Conservation (phyloP, 2,888 invertebrate genomes). For the Eupithecia vulgata region DNA sequence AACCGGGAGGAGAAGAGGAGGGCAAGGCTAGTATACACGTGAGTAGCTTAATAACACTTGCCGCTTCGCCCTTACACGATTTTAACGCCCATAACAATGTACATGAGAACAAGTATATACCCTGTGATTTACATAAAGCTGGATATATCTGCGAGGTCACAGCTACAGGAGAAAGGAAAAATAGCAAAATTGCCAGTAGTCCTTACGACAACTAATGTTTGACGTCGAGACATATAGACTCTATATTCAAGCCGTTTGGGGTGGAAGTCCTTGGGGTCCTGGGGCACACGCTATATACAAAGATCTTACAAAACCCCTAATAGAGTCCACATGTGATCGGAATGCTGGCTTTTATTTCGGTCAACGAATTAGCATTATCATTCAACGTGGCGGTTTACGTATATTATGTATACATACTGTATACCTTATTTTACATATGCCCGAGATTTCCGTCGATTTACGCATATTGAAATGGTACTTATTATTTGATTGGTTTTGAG, state of each 20-base stretch:
- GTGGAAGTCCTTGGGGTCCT: too few species aligned
- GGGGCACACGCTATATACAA: too few species aligned
- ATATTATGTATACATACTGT: too few species aligned
- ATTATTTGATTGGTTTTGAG: constrained; percentile 8
- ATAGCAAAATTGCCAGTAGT: not conserved
- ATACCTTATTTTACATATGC: not conserved
- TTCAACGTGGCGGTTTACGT: too few species aligned
- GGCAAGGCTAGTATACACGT: constrained; percentile 96
- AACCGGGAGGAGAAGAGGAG: constrained; percentile 85
- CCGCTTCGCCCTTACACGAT: constrained; percentile 5
- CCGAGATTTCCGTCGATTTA: not conserved
- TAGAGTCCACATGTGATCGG: too few species aligned
- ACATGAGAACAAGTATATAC: not conserved
- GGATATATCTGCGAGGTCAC: not conserved
- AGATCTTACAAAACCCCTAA: too few species aligned
- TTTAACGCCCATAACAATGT: constrained; percentile 11
- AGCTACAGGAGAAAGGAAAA: not conserved
- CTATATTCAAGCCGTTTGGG: too few species aligned
- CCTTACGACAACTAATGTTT: not conserved
- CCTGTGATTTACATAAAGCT: not conserved
- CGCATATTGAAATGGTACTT: not conserved
- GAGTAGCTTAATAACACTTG: constrained; percentile 68
- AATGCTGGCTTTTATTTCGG: too few species aligned
- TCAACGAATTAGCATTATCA: too few species aligned
- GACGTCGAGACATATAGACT: not conserved